phyloP scores from a whole-genome alignment of 2,113 vertebrate species.

The Sapajus apella region DNA sequence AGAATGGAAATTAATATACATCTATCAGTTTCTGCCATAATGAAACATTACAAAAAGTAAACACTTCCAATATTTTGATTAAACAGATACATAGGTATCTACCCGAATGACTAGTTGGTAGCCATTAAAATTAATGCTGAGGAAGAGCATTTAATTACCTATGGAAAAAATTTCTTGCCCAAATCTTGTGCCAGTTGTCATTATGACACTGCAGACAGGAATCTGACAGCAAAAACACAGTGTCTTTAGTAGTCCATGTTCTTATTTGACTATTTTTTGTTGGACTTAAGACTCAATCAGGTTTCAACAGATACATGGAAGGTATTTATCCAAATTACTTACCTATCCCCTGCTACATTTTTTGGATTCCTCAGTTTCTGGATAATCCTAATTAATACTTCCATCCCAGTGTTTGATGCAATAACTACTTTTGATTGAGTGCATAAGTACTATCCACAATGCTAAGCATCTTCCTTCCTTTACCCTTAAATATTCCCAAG shows the following conservation, averaged over 20 bases:
- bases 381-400: neutral
- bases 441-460: neutral
- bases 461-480: neutral
- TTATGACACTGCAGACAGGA: neutral
- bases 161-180: neutral
- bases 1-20: neutral
- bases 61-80: neutral
- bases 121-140: neutral
- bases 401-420: neutral
- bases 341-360: neutral
- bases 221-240: neutral
- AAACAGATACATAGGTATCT: neutral
- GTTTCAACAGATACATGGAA: neutral
- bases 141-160: neutral
- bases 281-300: neutral
- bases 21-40: neutral
- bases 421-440: neutral
- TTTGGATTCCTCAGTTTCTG: neutral
- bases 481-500: neutral
- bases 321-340: neutral
- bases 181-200: neutral
- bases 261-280: neutral
- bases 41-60: neutral
- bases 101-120: neutral
- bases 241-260: neutral